Evolutionary conservation across 1,140 invertebrate genomes (phyloP).

Genomic region (Condylostylus longicornis): DNA sequence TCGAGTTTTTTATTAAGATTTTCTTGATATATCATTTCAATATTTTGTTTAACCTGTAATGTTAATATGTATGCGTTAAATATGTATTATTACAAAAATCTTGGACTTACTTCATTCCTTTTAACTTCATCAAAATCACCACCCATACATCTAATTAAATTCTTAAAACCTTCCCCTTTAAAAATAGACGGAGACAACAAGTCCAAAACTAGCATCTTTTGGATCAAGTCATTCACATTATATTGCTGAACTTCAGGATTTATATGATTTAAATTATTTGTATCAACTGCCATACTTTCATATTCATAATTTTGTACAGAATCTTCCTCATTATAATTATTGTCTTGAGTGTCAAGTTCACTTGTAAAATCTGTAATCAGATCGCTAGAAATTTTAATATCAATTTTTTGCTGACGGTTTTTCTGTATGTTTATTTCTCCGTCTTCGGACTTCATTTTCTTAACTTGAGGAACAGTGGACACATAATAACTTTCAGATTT

Average conservation of each 20-base stretch:
- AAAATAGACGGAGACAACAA: conserved; percentile 3
- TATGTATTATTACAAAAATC: background rate
- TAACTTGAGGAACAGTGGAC: background rate
- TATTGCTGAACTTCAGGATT: background rate
- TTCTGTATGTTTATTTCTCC: too few relatives aligned
- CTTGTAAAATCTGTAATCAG: background rate
- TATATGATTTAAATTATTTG: background rate
- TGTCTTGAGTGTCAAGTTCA: background rate
- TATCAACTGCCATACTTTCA: background rate
- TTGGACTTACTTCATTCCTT: background rate
- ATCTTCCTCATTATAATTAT: background rate
- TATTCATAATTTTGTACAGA: background rate
- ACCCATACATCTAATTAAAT: background rate
- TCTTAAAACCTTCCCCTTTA: conserved; percentile 3
- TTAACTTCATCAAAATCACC: background rate
- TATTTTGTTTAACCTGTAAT: background rate
- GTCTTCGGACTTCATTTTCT: background rate
- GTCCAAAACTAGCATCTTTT: conserved; percentile 4
- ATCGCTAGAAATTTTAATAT: background rate
- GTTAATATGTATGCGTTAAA: background rate
- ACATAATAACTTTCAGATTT: background rate
- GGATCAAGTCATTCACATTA: background rate
- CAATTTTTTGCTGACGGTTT: too few relatives aligned
- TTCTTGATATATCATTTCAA: background rate
- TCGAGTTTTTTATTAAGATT: background rate